Conservation (phyloP, 2,888 invertebrate genomes). For the Phanerotoma sp. region DNA sequence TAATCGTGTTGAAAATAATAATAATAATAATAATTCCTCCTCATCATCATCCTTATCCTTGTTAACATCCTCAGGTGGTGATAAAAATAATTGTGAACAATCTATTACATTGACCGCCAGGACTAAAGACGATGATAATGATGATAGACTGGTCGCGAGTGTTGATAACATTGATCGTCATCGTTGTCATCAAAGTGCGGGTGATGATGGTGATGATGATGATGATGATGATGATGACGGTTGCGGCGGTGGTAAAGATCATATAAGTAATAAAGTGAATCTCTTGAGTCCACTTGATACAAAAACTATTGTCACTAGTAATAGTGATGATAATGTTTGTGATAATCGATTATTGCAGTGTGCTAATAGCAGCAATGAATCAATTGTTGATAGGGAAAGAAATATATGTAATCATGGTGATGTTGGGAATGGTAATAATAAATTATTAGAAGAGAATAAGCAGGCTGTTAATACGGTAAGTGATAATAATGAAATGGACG, state of each 20-base stretch:
- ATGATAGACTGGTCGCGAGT: slow-evolving; percentile 50
- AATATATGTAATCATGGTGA: background rate
- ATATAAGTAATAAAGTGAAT: slow-evolving; percentile 25
- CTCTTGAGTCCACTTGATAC: slow-evolving; percentile 34
- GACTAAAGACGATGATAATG: background rate
- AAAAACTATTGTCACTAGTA: slow-evolving; percentile 24
- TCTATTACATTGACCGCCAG: slow-evolving; percentile 36
- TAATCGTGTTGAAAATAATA: slow-evolving; percentile 35
- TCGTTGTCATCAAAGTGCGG: slow-evolving; percentile 37
- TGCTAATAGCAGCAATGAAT: slow-evolving; percentile 39
- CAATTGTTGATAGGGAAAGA: slow-evolving; percentile 36
- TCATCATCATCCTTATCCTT: too few relatives aligned
- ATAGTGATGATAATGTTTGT: slow-evolving; percentile 37
- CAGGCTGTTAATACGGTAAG: background rate
- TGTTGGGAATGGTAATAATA: background rate
- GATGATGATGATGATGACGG: slow-evolving; percentile 38
- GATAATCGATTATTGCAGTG: slow-evolving; percentile 46
- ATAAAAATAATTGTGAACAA: slow-evolving; percentile 11
- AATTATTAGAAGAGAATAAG: background rate
- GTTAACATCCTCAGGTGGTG: too few relatives aligned
- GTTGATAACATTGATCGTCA: slow-evolving; percentile 48
- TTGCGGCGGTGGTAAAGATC: slow-evolving; percentile 20
- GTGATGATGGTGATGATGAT: slow-evolving; percentile 32
- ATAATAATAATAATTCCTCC: slow-evolving; percentile 28
- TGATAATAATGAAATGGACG: background rate